phyloP scores from a whole-genome alignment of 30 jellyfish, hydroid and myxozoan genomes.

The Mastigias papua region DNA sequence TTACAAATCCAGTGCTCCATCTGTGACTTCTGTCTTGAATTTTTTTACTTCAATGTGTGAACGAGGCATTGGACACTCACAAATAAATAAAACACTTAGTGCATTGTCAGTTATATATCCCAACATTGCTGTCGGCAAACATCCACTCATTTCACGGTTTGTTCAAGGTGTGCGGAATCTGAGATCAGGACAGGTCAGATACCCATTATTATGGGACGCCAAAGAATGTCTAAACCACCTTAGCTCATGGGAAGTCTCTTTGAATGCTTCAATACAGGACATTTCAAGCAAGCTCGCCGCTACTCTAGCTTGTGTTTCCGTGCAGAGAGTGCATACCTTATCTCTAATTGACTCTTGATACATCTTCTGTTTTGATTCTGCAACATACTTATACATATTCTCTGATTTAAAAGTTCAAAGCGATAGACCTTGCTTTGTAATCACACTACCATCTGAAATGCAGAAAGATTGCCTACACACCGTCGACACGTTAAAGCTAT shows the following conservation, averaged over 20 bases:
- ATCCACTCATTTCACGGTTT: too few relatives aligned
- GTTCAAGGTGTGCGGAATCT: too few relatives aligned
- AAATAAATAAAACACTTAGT: constrained; percentile 16
- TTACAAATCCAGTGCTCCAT: too few relatives aligned
- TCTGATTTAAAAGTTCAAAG: neutral
- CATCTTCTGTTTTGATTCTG: neutral
- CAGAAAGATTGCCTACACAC: neutral
- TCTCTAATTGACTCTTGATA: neutral
- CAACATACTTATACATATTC: neutral
- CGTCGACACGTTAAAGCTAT: neutral
- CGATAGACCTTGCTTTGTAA: too few relatives aligned
- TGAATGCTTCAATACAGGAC: neutral
- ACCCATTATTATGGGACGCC: constrained; percentile 30
- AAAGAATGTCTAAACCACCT: neutral
- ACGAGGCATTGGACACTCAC: constrained; percentile 10
- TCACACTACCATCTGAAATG: neutral
- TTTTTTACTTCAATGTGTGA: constrained; percentile 7
- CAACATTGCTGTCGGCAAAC: constrained; percentile 1
- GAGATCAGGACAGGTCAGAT: neutral
- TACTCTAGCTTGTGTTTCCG: neutral
- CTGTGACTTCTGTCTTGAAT: too few relatives aligned
- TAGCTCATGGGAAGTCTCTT: neutral
- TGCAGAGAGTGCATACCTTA: neutral
- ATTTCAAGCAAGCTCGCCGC: constrained; percentile 4
- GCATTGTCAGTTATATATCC: constrained; percentile 25